These are phyloP conservation scores for Rhyzopertha dominica DNA, from an alignment of 1,140 invertebrate species.

Conservation along the genomic window DNA sequence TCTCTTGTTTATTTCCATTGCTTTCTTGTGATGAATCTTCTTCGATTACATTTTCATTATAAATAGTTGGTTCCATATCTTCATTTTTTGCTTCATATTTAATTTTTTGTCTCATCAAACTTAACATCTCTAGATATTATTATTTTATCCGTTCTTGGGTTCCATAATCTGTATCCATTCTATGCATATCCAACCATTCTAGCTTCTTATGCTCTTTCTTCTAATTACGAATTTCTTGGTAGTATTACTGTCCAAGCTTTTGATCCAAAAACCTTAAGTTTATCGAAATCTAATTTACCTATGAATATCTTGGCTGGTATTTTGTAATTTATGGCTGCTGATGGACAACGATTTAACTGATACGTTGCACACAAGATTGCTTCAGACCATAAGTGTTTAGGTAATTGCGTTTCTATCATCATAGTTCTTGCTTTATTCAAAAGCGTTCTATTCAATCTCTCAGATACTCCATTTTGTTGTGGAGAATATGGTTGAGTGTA, in stretches of 20 bases:
- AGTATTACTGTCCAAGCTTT: conserved; percentile 1
- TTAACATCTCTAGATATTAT: conserved; percentile 12
- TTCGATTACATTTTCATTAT: conserved; percentile 1
- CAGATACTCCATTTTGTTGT: conserved; percentile 25
- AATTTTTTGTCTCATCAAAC: conserved; percentile 15
- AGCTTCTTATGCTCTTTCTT: conserved; percentile 6
- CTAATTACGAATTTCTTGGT: conserved; percentile 6
- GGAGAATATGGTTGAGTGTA: conserved; percentile 36
- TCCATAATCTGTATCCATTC: conserved; percentile 1
- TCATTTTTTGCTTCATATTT: no score
- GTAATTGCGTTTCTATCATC: conserved; percentile 25
- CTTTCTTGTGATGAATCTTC: neutral
- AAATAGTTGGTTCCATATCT: no score
- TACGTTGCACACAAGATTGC: conserved; percentile 28
- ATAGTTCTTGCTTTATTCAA: conserved; percentile 20
- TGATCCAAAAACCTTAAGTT: conserved; percentile 9
- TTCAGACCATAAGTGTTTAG: conserved; percentile 32
- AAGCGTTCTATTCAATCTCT: conserved; percentile 19
- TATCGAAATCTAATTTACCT: conserved; percentile 2
- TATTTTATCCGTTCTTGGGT: conserved; percentile 7
- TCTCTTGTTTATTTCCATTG: neutral
- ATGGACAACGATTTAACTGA: conserved; percentile 28
- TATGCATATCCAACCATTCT: conserved; percentile 10
- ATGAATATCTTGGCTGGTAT: conserved; percentile 2
- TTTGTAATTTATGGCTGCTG: neutral